A percentile compares a stretch with the other conserved stretches of the same genome.
phyloP scores from a whole-genome alignment of 2,113 vertebrate species.

The Cromileptes altivelis region DNA sequence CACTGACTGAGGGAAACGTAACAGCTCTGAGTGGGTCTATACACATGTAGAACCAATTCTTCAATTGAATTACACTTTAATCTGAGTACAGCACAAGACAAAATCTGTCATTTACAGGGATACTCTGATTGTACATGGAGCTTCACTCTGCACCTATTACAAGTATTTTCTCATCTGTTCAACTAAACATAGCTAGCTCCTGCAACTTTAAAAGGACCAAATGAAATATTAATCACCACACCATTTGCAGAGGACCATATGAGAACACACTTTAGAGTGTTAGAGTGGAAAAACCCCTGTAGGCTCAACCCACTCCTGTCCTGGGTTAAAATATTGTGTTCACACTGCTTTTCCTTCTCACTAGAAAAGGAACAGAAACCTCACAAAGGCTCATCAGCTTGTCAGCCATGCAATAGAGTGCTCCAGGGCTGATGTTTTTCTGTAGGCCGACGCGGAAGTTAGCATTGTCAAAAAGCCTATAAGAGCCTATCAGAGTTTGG shows the following conservation, averaged over 20 bases:
- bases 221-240: conserved; percentile 84
- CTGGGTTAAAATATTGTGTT: conserved; percentile 50
- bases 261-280: conserved; percentile 74
- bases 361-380: conserved; percentile 47
- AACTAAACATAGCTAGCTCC: conserved; percentile 62
- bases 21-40: no score
- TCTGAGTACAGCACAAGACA: not conserved
- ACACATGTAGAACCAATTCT: not conserved
- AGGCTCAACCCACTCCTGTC: conserved; percentile 62
- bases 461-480: no score
- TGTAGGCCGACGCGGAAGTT: no score
- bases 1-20: no score
- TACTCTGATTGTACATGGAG: not conserved
- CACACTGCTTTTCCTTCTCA: conserved; percentile 45
- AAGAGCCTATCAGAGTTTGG: no score
- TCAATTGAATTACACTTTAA: not conserved
- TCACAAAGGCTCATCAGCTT: not conserved
- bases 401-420: not conserved
- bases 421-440: no score
- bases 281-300: conserved; percentile 66
- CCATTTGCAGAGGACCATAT: conserved; percentile 76
- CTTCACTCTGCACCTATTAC: conserved; percentile 62
- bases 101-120: conserved; percentile 28
- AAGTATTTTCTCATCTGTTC: conserved; percentile 28
- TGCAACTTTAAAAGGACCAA: conserved; percentile 69